phyloP scores from a whole-genome alignment of 2,797 vertebrate genomes.

The Sarcoramphus papa region DNA sequence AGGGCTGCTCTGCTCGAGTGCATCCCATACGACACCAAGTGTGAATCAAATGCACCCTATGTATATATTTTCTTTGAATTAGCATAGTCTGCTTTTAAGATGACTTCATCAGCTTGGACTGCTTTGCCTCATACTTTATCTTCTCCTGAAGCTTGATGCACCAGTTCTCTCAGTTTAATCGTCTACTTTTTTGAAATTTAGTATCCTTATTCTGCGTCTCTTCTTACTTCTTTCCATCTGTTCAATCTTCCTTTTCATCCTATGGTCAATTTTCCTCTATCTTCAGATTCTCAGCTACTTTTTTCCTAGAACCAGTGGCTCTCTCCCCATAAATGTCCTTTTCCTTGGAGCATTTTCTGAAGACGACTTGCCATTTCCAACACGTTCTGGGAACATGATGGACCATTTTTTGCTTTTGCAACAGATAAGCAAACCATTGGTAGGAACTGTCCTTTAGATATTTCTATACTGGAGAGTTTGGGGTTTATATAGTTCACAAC shows the following conservation, averaged over 20 bases:
- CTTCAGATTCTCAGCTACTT: not conserved
- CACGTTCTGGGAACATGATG: not conserved
- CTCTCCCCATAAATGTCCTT: rapidly evolving
- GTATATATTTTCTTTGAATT: not conserved
- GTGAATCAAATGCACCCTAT: not conserved
- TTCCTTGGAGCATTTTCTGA: not conserved
- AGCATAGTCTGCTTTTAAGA: not conserved
- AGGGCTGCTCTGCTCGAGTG: not conserved
- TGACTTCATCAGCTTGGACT: not conserved
- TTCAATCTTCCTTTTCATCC: not conserved
- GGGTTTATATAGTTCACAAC: not conserved
- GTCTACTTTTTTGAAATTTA: not conserved
- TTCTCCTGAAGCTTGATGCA: not conserved
- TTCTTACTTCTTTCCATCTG: not conserved
- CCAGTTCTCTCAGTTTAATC: not conserved
- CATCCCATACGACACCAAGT: not conserved
- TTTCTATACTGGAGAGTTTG: rapidly evolving
- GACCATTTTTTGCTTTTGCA: not conserved
- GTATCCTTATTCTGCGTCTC: not conserved
- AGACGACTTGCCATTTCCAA: not conserved
- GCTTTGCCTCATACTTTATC: not conserved
- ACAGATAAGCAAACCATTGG: not conserved
- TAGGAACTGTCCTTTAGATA: not conserved
- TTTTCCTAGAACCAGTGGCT: not conserved
- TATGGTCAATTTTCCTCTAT: not conserved